Percentiles rank a stretch among this genome's conserved stretches.
phyloP scores from a whole-genome alignment of 2,797 vertebrate species.

The Typhlichthys subterraneus region DNA sequence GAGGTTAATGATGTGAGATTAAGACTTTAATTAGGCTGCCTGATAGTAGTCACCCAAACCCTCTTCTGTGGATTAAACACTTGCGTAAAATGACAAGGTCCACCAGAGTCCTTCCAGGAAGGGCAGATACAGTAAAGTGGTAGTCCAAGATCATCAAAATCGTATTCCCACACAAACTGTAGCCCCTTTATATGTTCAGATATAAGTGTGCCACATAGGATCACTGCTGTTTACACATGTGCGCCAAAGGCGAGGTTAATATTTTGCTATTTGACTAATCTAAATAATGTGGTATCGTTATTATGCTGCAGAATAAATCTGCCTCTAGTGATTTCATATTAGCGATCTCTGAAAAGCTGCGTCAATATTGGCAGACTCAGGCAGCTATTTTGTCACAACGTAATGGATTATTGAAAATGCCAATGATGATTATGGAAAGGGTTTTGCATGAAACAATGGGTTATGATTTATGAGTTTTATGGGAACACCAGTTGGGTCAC shows the following conservation, averaged over 20 bases:
- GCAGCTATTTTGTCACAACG: conserved; percentile 7
- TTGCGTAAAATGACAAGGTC: conserved; percentile 47
- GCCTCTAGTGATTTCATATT: conserved; percentile 2
- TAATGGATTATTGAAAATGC: conserved; percentile 11
- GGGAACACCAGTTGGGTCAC: background rate
- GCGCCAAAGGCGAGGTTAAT: background rate
- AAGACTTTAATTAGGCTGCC: conserved; percentile 78
- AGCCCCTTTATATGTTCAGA: conserved; percentile 9
- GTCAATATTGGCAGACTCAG: background rate
- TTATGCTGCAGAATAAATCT: conserved; percentile 17
- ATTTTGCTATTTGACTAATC: conserved; percentile 8
- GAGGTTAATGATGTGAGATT: conserved; percentile 80
- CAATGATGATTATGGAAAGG: background rate
- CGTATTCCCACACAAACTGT: conserved; percentile 26
- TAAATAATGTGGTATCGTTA: conserved; percentile 3
- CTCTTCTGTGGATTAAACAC: conserved; percentile 45
- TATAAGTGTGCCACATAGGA: background rate
- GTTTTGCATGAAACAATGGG: too few species aligned
- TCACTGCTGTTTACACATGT: background rate
- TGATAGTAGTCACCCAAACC: conserved; percentile 63
- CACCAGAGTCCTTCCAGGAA: conserved; percentile 60
- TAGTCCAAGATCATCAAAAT: conserved; percentile 25
- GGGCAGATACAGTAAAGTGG: conserved; percentile 42
- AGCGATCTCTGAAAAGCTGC: background rate
- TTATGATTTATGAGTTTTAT: background rate